phyloP scores from a whole-genome alignment of 2,888 invertebrate genomes.

The Malthinus seriepunctatus region DNA sequence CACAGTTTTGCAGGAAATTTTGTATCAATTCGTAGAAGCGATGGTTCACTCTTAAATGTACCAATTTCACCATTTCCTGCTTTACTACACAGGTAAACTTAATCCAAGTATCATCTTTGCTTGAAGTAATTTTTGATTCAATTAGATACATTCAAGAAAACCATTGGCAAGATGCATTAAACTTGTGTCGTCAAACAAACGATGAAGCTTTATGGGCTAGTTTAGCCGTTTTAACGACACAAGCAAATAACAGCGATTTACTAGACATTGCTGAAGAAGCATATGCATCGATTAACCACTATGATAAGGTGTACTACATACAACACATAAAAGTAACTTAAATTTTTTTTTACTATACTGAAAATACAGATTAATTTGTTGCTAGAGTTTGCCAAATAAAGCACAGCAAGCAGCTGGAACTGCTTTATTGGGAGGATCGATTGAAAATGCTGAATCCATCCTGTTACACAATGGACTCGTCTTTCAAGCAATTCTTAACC shows the following conservation, averaged over 20 bases:
- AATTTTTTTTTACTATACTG: constrained; percentile 7
- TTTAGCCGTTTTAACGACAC: constrained; percentile 88
- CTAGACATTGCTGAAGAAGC: constrained; percentile 92
- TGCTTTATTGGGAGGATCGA: constrained; percentile 68
- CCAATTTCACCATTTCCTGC: constrained; percentile 73
- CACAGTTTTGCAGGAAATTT: constrained; percentile 82
- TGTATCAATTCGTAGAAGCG: constrained; percentile 81
- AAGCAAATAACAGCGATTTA: constrained; percentile 73
- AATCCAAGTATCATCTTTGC: constrained; percentile 33
- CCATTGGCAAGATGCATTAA: constrained; percentile 65
- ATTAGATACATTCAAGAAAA: constrained; percentile 69
- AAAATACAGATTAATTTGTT: not conserved
- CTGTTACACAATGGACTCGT: constrained; percentile 69
- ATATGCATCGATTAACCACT: constrained; percentile 87
- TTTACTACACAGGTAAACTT: constrained; percentile 56
- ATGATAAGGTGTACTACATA: constrained; percentile 84
- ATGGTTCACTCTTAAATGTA: constrained; percentile 82
- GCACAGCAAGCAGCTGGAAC: constrained; percentile 68
- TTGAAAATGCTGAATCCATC: constrained; percentile 71
- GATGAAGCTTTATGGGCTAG: constrained; percentile 88
- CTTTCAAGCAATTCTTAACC: constrained; percentile 72
- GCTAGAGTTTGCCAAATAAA: constrained; percentile 57
- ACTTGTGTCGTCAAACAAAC: constrained; percentile 51
- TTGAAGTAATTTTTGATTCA: constrained; percentile 36
- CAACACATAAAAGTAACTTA: constrained; percentile 73